These are phyloP conservation scores for Centropus unirufus DNA, from an alignment of 2,113 vertebrate species.

Conservation along the genomic window DNA sequence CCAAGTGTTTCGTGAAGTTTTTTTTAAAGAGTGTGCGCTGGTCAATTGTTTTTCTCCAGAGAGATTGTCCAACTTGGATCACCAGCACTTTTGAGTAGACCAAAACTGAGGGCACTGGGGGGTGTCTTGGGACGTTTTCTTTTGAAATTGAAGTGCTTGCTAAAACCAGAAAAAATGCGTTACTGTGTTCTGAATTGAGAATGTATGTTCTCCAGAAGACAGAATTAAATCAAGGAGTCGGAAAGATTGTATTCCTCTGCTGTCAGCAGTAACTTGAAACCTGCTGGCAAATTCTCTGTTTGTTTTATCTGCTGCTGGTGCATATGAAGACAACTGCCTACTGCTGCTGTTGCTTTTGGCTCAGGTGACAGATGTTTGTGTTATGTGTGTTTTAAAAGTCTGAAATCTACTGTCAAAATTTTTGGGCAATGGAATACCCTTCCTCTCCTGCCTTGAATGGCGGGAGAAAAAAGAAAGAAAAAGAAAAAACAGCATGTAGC, in stretches of 20 bases:
- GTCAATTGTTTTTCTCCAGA: not conserved
- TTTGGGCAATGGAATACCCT: not conserved
- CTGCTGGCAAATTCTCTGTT: slow-evolving; percentile 2
- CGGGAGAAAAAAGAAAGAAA: too few relatives aligned
- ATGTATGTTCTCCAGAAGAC: not conserved
- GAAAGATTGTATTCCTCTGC: not conserved
- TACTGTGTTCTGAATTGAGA: not conserved
- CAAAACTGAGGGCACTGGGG: not conserved
- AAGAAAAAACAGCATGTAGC: fast-evolving
- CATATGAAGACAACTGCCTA: not conserved
- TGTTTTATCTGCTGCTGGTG: slow-evolving; percentile 33
- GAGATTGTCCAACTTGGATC: not conserved
- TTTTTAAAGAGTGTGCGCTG: not conserved
- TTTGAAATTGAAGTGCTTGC: not conserved
- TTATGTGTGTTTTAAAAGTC: not conserved
- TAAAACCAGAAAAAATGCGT: not conserved
- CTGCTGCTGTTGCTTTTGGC: not conserved
- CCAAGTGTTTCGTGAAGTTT: not conserved
- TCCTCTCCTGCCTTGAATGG: not conserved
- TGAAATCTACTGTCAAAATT: not conserved
- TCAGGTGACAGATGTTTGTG: not conserved
- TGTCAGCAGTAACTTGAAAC: slow-evolving; percentile 11
- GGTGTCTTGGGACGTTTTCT: not conserved
- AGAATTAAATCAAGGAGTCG: not conserved
- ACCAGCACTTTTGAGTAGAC: not conserved